Conservation (phyloP, 2,888 invertebrate genomes). For the Volucella zonaria region DNA sequence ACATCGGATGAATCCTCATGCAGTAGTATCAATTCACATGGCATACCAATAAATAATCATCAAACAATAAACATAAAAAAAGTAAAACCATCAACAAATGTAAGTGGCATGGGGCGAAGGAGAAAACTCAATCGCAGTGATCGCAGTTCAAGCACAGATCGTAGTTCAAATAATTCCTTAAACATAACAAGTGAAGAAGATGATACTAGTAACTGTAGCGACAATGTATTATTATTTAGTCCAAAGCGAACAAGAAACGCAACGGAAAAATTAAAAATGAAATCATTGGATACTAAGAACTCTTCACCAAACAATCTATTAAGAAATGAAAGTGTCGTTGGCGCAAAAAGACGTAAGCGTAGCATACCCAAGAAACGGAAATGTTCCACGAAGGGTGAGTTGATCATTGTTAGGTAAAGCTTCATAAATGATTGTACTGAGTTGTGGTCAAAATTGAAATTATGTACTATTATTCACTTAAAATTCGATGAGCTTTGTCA, state of each 20-base stretch:
- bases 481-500: conserved; percentile 52
- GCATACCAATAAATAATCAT: conserved; percentile 46
- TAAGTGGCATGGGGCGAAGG: conserved; percentile 1
- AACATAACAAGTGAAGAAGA: conserved; percentile 57
- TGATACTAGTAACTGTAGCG: conserved; percentile 47
- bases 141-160: conserved; percentile 63
- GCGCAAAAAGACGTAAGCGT: conserved; percentile 64
- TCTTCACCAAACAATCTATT: conserved; percentile 20
- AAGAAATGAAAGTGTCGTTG: conserved; percentile 47
- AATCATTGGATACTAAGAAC: conserved; percentile 44
- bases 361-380: conserved; percentile 70
- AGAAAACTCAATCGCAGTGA: conserved; percentile 62
- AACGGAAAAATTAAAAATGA: conserved; percentile 53
- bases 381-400: conserved; percentile 69
- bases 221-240: conserved; percentile 48
- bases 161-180: conserved; percentile 61
- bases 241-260: conserved; percentile 53
- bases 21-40: conserved; percentile 65
- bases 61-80: conserved; percentile 44
- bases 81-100: conserved; percentile 32
- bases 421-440: conserved; percentile 1
- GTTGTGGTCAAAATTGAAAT: conserved; percentile 21
- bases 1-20: conserved; percentile 70
- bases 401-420: conserved; percentile 66
- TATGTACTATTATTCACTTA: conserved; percentile 29